These are phyloP conservation scores for Brachyistius frenatus DNA, from an alignment of 2,113 vertebrate species.

Conservation along the genomic window DNA sequence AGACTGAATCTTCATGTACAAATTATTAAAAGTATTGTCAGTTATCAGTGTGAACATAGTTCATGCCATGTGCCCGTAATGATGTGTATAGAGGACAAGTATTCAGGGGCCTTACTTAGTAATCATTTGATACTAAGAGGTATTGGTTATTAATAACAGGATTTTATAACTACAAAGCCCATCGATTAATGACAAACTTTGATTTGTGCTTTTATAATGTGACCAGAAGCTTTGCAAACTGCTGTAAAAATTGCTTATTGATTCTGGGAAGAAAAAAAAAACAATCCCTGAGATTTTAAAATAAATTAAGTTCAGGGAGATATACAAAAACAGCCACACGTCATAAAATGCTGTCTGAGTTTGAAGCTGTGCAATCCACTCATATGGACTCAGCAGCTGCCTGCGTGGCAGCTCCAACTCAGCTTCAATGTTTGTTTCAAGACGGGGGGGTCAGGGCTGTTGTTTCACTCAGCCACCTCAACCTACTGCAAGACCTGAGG, in stretches of 20 bases:
- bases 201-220: background rate
- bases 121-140: background rate
- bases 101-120: too few species aligned
- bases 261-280: background rate
- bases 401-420: constrained; percentile 38
- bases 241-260: background rate
- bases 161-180: background rate
- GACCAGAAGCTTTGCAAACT: constrained; percentile 1
- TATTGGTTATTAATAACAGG: background rate
- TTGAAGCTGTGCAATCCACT: constrained; percentile 16
- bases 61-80: background rate
- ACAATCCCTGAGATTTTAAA: background rate
- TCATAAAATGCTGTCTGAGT: constrained; percentile 5
- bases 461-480: background rate
- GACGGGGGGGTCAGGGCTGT: constrained; percentile 21
- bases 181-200: background rate
- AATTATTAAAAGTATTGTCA: background rate
- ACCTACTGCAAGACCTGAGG: constrained; percentile 11
- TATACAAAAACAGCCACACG: background rate
- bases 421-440: constrained; percentile 28
- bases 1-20: background rate
- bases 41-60: background rate
- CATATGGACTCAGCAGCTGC: constrained; percentile 26
- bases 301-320: background rate
- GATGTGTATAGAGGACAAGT: too few species aligned